A percentile compares a stretch with the other conserved stretches of the same genome.
These are phyloP conservation scores for Aporrectodea caliginosa DNA, from an alignment of 1,140 invertebrate species.

Conservation along the genomic window DNA sequence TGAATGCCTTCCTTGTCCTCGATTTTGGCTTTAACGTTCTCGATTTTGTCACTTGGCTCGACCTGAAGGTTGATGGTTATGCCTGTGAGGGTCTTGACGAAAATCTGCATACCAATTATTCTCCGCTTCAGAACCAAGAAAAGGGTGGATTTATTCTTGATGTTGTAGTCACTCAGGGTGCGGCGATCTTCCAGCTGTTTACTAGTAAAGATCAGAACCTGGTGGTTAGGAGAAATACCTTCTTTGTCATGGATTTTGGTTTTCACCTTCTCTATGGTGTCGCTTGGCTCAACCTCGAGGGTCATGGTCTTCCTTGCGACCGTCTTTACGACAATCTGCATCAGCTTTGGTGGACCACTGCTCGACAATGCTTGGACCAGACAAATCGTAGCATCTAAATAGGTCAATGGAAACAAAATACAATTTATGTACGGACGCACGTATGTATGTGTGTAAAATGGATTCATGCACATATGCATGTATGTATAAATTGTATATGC, in stretches of 20 bases:
- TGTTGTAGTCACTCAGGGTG: too few species aligned
- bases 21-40: slow-evolving; percentile 66
- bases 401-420: too few species aligned
- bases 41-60: slow-evolving; percentile 78
- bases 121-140: slow-evolving; percentile 61
- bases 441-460: too few species aligned
- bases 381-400: too few species aligned
- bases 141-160: slow-evolving; percentile 73
- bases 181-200: slow-evolving; percentile 65
- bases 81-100: slow-evolving; percentile 84
- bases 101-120: slow-evolving; percentile 83
- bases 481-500: too few species aligned
- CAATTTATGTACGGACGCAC: too few species aligned
- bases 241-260: slow-evolving; percentile 78
- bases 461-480: too few species aligned
- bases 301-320: slow-evolving; percentile 91
- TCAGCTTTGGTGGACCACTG: too few species aligned
- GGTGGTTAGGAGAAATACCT: slow-evolving; percentile 57
- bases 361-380: too few species aligned
- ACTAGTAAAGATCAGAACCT: slow-evolving; percentile 60
- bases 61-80: slow-evolving; percentile 88
- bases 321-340: slow-evolving; percentile 92
- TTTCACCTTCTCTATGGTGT: too few species aligned
- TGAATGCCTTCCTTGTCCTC: slow-evolving; percentile 79
- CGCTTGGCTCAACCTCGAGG: too few species aligned